These are phyloP conservation scores for Varecia variegata DNA, from an alignment of 2,797 vertebrate genomes.

Conservation along the genomic window DNA sequence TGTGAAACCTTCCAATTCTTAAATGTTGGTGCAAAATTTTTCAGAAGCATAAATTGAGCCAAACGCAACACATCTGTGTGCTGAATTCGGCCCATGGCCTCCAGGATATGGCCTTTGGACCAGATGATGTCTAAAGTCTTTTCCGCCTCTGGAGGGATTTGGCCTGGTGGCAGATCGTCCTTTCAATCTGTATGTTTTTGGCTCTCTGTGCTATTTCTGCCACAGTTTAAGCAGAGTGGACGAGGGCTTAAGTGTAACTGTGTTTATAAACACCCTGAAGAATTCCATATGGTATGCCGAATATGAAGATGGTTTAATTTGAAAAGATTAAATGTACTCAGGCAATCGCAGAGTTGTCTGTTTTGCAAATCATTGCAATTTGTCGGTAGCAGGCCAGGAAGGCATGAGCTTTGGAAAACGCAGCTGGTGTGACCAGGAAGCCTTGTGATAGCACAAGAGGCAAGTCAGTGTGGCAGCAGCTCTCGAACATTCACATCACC, in stretches of 20 bases:
- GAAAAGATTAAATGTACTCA: slow-evolving; percentile 74
- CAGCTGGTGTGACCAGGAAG: slow-evolving; percentile 71
- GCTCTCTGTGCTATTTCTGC: slow-evolving; percentile 57
- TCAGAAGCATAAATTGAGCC: slow-evolving; percentile 45
- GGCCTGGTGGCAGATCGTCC: neutral
- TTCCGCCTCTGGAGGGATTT: neutral
- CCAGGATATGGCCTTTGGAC: neutral
- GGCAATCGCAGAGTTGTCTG: slow-evolving; percentile 75
- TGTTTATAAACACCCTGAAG: slow-evolving; percentile 79
- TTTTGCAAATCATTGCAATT: slow-evolving; percentile 73
- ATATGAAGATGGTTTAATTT: slow-evolving; percentile 76
- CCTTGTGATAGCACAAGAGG: neutral
- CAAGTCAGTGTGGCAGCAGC: neutral
- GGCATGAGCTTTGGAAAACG: slow-evolving; percentile 7
- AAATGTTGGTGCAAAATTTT: neutral
- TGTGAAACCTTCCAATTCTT: slow-evolving; percentile 22
- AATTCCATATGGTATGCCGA: slow-evolving; percentile 74
- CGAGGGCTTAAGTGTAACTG: slow-evolving; percentile 69
- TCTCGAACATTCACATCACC: neutral
- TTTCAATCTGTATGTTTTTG: neutral
- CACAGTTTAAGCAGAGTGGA: slow-evolving; percentile 64
- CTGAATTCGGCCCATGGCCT: neutral
- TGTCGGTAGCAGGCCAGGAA: slow-evolving; percentile 41
- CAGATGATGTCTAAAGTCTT: neutral
- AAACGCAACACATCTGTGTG: slow-evolving; percentile 17